A percentile compares a stretch with the other conserved stretches of the same genome.
Evolutionary conservation across 2,797 vertebrate species (phyloP).

Genomic region (Alca torda): DNA sequence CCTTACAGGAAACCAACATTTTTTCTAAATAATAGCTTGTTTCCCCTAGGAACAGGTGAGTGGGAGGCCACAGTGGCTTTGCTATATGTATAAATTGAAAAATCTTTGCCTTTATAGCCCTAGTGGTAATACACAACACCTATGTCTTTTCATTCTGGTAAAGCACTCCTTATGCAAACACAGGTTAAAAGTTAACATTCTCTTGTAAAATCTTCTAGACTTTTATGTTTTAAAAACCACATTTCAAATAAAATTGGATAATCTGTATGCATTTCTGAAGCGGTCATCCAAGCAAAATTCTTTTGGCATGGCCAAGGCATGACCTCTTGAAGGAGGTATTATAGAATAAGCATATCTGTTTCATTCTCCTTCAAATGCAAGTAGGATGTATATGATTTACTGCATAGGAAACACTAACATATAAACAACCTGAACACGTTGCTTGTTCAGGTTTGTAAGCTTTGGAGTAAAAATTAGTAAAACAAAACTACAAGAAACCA

Average conservation of each 20-base stretch:
- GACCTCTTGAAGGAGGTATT: not conserved
- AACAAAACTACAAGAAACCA: not conserved
- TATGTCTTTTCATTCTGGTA: not conserved
- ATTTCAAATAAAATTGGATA: not conserved
- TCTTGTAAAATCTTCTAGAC: not conserved
- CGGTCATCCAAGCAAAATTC: not conserved
- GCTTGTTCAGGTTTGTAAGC: not conserved
- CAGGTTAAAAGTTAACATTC: not conserved
- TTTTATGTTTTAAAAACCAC: not conserved
- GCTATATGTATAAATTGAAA: not conserved
- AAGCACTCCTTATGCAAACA: not conserved
- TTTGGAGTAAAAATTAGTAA: not conserved
- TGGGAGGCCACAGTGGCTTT: not conserved
- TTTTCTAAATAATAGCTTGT: not conserved
- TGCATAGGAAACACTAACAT: not conserved
- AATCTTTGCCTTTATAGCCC: not conserved
- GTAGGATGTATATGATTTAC: not conserved
- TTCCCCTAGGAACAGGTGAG: not conserved
- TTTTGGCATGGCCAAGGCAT: not conserved
- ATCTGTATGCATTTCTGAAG: not conserved
- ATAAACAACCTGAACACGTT: not conserved
- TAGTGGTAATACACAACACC: not conserved
- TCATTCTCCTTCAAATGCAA: not conserved
- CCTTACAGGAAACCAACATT: not conserved
- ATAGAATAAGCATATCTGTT: not conserved